Conservation (phyloP, 2,797 vertebrate species). For the Sebastes alutus region DNA sequence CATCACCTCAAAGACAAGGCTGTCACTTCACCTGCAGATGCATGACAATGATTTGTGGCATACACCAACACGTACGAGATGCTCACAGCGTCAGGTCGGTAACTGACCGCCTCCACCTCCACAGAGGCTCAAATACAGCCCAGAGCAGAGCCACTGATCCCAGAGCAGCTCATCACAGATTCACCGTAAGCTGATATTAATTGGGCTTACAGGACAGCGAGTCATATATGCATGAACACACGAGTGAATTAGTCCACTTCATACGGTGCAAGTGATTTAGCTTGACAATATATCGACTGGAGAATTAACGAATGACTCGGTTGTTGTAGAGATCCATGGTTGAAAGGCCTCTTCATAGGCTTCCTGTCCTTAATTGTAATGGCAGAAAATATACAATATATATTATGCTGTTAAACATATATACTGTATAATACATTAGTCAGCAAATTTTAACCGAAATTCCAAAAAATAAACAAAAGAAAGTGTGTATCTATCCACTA, state of each 20-base stretch:
- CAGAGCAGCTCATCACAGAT: constrained; percentile 4
- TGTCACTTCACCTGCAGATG: constrained; percentile 75
- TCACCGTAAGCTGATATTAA: constrained; percentile 21
- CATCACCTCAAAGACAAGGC: constrained; percentile 60
- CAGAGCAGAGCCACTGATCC: constrained; percentile 15
- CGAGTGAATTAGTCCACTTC: not conserved
- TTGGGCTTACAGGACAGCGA: not conserved
- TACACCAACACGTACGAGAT: constrained; percentile 19
- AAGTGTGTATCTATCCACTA: not conserved
- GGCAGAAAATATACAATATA: not conserved
- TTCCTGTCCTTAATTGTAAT: not conserved
- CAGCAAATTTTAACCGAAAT: not conserved
- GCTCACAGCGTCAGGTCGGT: constrained; percentile 26
- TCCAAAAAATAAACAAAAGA: not conserved
- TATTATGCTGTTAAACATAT: not conserved
- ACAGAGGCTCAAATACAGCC: constrained; percentile 19
- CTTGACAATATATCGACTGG: not conserved
- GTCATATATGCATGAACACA: not conserved
- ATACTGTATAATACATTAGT: not conserved
- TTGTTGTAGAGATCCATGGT: not conserved
- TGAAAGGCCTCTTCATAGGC: not conserved
- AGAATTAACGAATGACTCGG: not conserved
- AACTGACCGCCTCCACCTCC: constrained; percentile 41
- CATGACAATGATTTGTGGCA: constrained; percentile 43
- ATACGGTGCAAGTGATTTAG: not conserved